Evolutionary conservation across 2,888 invertebrate genomes (phyloP).

Genomic region (Stenoptilia bipunctidactyla): DNA sequence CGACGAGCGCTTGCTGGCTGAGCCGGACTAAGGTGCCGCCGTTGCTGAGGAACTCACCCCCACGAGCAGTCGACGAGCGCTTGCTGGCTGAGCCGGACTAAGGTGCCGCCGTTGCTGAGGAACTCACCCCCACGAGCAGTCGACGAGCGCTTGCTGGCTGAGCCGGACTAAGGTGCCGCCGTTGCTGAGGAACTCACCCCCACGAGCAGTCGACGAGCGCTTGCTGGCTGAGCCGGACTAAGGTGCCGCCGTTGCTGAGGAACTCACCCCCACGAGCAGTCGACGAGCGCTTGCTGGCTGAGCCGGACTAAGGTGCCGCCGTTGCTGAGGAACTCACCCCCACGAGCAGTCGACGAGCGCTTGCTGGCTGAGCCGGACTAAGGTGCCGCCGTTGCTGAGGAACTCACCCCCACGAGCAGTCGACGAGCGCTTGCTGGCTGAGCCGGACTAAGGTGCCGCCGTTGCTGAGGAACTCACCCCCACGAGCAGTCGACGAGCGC

Average conservation of each 20-base stretch:
- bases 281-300: constrained; percentile 94
- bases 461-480: no score
- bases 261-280: constrained; percentile 93
- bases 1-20: constrained; percentile 94
- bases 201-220: constrained; percentile 93
- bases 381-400: constrained; percentile 82
- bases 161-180: constrained; percentile 84
- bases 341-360: constrained; percentile 96
- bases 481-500: constrained; percentile 96
- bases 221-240: constrained; percentile 94
- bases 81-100: constrained; percentile 91
- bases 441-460: no score
- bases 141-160: constrained; percentile 94
- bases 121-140: constrained; percentile 93
- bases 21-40: constrained; percentile 84
- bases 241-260: no score
- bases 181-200: constrained; percentile 86
- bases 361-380: constrained; percentile 91
- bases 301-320: constrained; percentile 84
- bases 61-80: constrained; percentile 96
- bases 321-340: constrained; percentile 83
- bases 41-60: constrained; percentile 83
- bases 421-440: constrained; percentile 92
- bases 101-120: constrained; percentile 82
- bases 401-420: constrained; percentile 94